phyloP scores from a whole-genome alignment of 1,140 invertebrate species.

The Apis mellifera region Amel_HAv3.1 CM009931.2:20639501-20640000 shows the following conservation, averaged over 20 bases:
- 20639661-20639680: not conserved
- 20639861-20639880: not conserved
- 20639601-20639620: constrained; percentile 72
- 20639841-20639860: not conserved
- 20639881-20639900: not conserved
- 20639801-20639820: not conserved
- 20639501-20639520: constrained; percentile 84
- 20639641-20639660: constrained; percentile 6
- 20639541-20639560: constrained; percentile 93
- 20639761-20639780: constrained; percentile 6
- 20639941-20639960: constrained; percentile 87
- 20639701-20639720: no score
- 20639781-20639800: not conserved
- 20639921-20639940: constrained; percentile 7
- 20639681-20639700: no score
- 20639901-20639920: not conserved
- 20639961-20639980: constrained; percentile 95
- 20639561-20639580: constrained; percentile 92
- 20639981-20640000: constrained; percentile 94
- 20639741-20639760: constrained; percentile 8
- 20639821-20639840: not conserved
- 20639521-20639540: constrained; percentile 80
- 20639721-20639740: not conserved
- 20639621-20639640: not conserved
- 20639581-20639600: constrained; percentile 94